Evolutionary conservation across 1,140 invertebrate genomes (phyloP).

Genomic region (Drosophila ambigua): DNA sequence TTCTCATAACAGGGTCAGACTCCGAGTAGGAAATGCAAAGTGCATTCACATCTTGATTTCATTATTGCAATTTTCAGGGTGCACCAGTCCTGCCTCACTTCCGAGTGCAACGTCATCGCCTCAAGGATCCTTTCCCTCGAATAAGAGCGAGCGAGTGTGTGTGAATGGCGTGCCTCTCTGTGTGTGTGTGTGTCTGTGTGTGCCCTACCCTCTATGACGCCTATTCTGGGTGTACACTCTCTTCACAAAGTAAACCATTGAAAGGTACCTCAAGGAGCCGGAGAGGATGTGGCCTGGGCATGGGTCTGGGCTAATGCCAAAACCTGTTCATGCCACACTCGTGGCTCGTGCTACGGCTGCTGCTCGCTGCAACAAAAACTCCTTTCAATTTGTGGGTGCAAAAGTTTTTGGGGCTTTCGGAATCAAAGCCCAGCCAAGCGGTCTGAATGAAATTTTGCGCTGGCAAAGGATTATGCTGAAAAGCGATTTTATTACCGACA

Average conservation of each 20-base stretch:
- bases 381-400: conserved; percentile 40
- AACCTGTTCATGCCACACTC: background rate
- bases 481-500: conserved; percentile 48
- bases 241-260: conserved; percentile 55
- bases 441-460: conserved; percentile 62
- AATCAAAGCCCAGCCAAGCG: conserved; percentile 42
- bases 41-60: conserved; percentile 81
- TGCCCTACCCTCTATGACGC: conserved; percentile 22
- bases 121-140: conserved; percentile 35
- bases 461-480: conserved; percentile 41
- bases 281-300: background rate
- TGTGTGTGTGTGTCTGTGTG: conserved; percentile 15
- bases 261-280: conserved; percentile 55
- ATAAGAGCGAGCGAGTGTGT: conserved; percentile 20
- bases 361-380: conserved; percentile 23
- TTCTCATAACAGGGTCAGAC: conserved; percentile 69
- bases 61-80: conserved; percentile 70
- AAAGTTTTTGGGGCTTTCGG: conserved; percentile 57
- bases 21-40: conserved; percentile 78
- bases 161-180: too few species aligned
- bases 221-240: conserved; percentile 41
- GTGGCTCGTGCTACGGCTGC: background rate
- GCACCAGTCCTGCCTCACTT: conserved; percentile 48
- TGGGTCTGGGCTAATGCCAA: conserved; percentile 32
- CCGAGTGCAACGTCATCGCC: conserved; percentile 59